Evolutionary conservation across 2,113 vertebrate species (phyloP), one percentile per base, ranked within the genome.

Genomic region (Limanda limanda): DNA sequence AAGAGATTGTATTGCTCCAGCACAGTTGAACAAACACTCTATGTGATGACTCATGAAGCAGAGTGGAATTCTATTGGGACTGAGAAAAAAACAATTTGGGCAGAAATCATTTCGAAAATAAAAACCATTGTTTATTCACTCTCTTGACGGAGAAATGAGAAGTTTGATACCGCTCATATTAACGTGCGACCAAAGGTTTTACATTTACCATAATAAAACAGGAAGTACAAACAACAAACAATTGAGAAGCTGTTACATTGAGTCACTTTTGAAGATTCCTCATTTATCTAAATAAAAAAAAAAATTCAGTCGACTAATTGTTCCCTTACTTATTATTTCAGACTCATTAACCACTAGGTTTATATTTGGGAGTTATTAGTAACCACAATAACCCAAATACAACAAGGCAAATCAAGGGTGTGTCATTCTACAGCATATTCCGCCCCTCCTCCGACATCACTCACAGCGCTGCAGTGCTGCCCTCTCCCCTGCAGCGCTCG

Each of bases 381-480:
- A 12, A 11, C 40, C 40, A 42, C 15, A 14, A 24, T n/a, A 1
- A 47, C 15, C 7, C 55, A 48, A 59, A 56, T 5, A 57, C 5
- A 63, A 1, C 20, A 21, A 13, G 8, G 9, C 17, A 9, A 23
- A 21, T 2, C 17, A 23, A 48, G 25, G 35, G 21, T 67, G 60
- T 82, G 68, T 71, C 42, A 17, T 27, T 17, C 10, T 31, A 35
- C 31, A 51, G 15, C n/a, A 56, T 15, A 51, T 51, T 7, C 64
- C 35, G 1, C 60, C 59, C 18, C 2, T 31, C 63, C 18, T 13
- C 15, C 13, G 15, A 37, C 62, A 78, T 77, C 64, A 76, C 60
- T 77, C 48, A 24, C 51, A 40, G 58, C 72, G 72, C 81, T 79
- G 91, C 85, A 86, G 78, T 73, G 74, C 67, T 72, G 54, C 60